Conservation (phyloP, 2,797 vertebrate species). For the Sebastes vulpes region DNA sequence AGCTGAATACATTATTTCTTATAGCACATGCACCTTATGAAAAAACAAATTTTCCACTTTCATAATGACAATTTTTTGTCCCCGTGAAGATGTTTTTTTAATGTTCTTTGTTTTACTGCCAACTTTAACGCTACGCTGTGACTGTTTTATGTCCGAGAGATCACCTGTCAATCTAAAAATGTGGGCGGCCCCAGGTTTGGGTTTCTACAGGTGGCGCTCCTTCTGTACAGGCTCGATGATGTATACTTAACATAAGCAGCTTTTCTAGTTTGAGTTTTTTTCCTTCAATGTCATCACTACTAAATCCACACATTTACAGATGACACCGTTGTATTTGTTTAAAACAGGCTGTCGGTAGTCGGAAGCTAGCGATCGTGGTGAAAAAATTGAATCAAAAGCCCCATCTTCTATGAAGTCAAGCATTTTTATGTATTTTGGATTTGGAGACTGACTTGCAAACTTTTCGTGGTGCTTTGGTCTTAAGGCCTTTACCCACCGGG, state of each 20-base stretch:
- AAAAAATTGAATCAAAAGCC: not conserved
- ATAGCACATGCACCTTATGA: not conserved
- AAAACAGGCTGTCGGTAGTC: not conserved
- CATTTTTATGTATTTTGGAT: not conserved
- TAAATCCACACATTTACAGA: constrained; percentile 5
- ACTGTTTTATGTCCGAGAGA: not conserved
- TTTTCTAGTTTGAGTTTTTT: not conserved
- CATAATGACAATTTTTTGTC: not conserved
- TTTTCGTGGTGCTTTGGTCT: not conserved
- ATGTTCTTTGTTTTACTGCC: not conserved
- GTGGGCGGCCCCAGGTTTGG: not conserved
- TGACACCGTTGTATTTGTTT: not conserved
- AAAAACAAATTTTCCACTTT: not conserved
- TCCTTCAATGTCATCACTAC: not conserved
- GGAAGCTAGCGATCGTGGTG: not conserved
- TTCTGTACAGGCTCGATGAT: not conserved
- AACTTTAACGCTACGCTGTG: not conserved
- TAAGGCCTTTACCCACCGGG: not conserved
- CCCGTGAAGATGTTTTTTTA: not conserved
- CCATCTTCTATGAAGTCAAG: not conserved
- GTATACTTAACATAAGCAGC: not conserved
- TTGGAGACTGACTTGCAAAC: not conserved
- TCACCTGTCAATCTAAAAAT: not conserved
- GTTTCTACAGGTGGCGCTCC: not conserved
- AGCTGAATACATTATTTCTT: constrained; percentile 11